phyloP scores from a whole-genome alignment of 2,888 invertebrate species.

The Pachymerium ferrugineum region DNA sequence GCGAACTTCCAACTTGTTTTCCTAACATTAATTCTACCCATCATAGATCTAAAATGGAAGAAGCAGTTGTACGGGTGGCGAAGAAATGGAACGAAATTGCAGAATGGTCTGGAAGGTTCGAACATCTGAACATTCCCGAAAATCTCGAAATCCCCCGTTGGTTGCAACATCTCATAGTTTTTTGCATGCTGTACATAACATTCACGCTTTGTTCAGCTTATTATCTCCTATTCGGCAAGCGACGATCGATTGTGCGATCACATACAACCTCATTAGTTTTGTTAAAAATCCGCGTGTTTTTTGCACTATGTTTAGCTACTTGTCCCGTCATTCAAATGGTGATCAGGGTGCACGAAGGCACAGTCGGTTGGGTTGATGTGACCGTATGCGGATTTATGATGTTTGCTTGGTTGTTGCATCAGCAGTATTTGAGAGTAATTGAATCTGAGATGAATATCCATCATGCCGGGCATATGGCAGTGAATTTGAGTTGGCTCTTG shows the following conservation, averaged over 20 bases:
- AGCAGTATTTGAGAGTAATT: background rate
- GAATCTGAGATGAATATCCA: background rate
- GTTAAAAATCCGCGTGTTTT: background rate
- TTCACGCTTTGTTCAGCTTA: background rate
- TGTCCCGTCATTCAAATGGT: conserved; percentile 6
- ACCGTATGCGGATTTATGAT: background rate
- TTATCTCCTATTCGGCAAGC: background rate
- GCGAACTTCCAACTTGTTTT: too few species aligned
- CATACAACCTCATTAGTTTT: background rate
- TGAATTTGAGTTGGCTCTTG: background rate
- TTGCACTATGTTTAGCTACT: background rate
- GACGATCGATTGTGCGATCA: background rate
- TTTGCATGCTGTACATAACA: background rate
- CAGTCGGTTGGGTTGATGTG: background rate
- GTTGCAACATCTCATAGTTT: conserved; percentile 5
- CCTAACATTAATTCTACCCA: too few species aligned
- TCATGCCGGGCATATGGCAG: background rate
- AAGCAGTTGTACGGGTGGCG: background rate
- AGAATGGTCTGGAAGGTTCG: background rate
- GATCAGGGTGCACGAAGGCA: background rate
- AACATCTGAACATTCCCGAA: background rate
- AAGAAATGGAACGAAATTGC: background rate
- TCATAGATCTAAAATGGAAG: background rate
- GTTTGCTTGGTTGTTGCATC: conserved; percentile 23
- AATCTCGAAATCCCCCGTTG: background rate